Base-by-base conservation (phyloP, 2,888 invertebrate species). In the Dryocosmus kuriphilus region DNA sequence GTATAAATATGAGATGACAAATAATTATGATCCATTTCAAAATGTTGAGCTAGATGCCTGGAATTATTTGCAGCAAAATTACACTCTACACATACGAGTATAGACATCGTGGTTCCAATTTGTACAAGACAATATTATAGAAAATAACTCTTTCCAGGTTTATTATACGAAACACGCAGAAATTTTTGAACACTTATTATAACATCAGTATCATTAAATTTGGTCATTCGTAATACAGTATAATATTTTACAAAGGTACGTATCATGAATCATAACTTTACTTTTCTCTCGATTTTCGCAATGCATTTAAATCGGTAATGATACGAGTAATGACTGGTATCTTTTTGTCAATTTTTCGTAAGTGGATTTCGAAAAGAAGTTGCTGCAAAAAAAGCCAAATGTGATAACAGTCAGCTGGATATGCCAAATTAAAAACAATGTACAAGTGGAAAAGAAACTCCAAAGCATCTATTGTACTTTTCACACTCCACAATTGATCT, bases 351-450 rank as follows among this genome's bases (percentile, higher is more conserved):
- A 76, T 5, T 65, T 35, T 55, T 55, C 38, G 38, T 5, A 76
- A 22, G 27, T 67, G 22, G 30, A 78, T 78, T 1, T 46, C 78
- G 24, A 65, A 78, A 32, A 78, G 19, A 27, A 63, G 63, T 73
- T 78, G 63, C 46, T 78, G 78, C 22, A 78, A 38, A 16, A 16
- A 38, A 22, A 78, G 41, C 80, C 80, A 80, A 8, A 80, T n/a
- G 41, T 79, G 79, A 19, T 73, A 71, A 35, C 79, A 77, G 51
- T 76, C 80, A 27, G 63, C 63, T 8, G 79, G 77, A 61, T 77
- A 80, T 62, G 74, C 46, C 14, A 80, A 24, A 24, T 79, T 76
- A 1, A 80, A 73, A 11, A 65, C 51, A 14, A 77, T 63, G 38
- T 78, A 75, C 27, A 75, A 51, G 41, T 79, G 63, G n/a, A 80